Percentiles rank a stretch among this genome's conserved stretches.
Conservation (phyloP, 2,888 invertebrate species). For the Chrysodeixis includens region DNA sequence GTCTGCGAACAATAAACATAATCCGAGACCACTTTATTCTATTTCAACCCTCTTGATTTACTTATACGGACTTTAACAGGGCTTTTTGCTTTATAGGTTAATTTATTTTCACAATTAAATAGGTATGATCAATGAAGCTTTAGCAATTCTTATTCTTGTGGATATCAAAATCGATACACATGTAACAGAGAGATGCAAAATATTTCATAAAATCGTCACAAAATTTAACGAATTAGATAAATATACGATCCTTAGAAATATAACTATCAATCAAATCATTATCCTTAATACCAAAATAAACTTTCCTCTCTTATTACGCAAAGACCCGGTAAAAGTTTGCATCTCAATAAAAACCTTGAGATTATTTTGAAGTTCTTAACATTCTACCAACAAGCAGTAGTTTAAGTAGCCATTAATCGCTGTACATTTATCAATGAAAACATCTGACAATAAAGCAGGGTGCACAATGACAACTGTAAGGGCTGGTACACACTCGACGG, state of each 20-base stretch:
- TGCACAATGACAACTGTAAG: conserved; percentile 62
- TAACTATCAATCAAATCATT: too few relatives aligned
- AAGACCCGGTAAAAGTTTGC: too few relatives aligned
- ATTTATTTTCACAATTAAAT: too few relatives aligned
- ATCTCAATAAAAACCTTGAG: background rate
- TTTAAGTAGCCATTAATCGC: conserved; percentile 45
- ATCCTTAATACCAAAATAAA: too few relatives aligned
- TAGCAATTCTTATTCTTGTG: too few relatives aligned
- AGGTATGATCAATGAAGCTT: too few relatives aligned
- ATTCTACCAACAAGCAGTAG: conserved; percentile 16
- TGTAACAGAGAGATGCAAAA: too few relatives aligned
- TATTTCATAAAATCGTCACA: too few relatives aligned
- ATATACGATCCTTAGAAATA: too few relatives aligned
- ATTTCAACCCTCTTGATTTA: background rate
- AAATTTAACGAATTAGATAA: too few relatives aligned
- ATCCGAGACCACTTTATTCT: background rate
- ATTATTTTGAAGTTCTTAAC: background rate
- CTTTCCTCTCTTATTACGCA: too few relatives aligned
- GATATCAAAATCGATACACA: too few relatives aligned
- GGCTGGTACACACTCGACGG: conserved; percentile 66
- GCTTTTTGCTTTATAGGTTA: background rate
- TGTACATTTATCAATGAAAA: conserved; percentile 48
- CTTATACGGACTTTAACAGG: background rate
- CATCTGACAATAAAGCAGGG: conserved; percentile 58
- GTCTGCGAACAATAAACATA: background rate